Evolutionary conservation across 2,113 vertebrate genomes (phyloP).

Genomic region (Pseudonaja textilis): DNA sequence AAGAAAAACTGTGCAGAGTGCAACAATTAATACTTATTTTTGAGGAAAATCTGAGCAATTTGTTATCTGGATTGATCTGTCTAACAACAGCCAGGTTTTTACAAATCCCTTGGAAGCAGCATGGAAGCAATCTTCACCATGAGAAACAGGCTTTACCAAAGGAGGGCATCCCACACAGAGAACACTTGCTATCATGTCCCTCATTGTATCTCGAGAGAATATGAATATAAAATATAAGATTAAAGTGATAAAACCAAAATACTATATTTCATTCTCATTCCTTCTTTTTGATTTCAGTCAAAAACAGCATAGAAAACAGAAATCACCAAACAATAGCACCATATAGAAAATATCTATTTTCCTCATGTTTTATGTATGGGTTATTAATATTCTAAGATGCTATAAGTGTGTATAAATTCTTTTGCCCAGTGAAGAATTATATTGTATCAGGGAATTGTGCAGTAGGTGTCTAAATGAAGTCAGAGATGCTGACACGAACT

Average conservation of each 20-base stretch:
- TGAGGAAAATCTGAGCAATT: not conserved
- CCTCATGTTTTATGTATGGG: no score
- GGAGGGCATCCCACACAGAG: not conserved
- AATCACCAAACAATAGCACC: not conserved
- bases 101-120: not conserved
- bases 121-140: not conserved
- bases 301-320: not conserved
- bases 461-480: no score
- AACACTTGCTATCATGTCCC: not conserved
- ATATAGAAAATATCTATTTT: not conserved
- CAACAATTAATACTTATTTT: not conserved
- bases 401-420: no score
- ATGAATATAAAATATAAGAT: not conserved
- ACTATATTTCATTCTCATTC: not conserved
- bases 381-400: no score
- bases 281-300: not conserved
- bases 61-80: not conserved
- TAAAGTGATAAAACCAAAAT: not conserved
- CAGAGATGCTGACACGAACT: no score
- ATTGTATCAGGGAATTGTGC: no score
- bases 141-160: not conserved
- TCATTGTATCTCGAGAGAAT: not conserved
- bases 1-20: not conserved
- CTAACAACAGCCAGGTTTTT: not conserved
- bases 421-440: no score